Conservation (phyloP, 2,888 invertebrate genomes). For the Scaptomyza tumidula region DNA sequence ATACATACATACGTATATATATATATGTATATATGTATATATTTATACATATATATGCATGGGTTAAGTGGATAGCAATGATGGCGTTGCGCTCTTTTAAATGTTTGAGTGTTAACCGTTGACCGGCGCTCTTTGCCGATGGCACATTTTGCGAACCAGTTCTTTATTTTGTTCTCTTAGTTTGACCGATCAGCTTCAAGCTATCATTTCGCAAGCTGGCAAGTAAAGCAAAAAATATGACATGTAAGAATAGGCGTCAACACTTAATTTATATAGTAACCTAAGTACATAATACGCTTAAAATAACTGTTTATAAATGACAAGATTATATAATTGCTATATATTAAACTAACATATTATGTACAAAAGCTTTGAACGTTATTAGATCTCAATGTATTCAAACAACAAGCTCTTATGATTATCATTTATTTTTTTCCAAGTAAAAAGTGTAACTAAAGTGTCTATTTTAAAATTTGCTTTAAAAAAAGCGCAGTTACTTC, state of each 20-base stretch:
- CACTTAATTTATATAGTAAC: not conserved
- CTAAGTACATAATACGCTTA: not conserved
- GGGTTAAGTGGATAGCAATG: not conserved
- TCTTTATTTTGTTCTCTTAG: slow-evolving; percentile 36
- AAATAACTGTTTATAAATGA: not conserved
- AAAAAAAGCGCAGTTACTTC: too few relatives aligned
- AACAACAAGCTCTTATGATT: too few relatives aligned
- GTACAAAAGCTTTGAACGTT: too few relatives aligned
- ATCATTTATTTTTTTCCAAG: too few relatives aligned
- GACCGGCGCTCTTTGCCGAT: slow-evolving; percentile 33
- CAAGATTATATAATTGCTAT: not conserved
- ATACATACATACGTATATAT: not conserved
- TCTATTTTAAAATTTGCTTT: too few relatives aligned
- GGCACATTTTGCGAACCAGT: slow-evolving; percentile 28
- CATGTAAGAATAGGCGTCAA: slow-evolving; percentile 11
- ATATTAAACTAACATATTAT: too few relatives aligned
- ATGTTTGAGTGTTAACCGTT: slow-evolving; percentile 4
- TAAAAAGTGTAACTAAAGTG: too few relatives aligned
- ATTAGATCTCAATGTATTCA: too few relatives aligned
- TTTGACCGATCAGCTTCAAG: slow-evolving; percentile 18
- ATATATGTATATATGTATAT: not conserved
- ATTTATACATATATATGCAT: not conserved
- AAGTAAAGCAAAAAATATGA: slow-evolving; percentile 4
- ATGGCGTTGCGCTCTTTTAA: slow-evolving; percentile 29
- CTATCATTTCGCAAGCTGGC: slow-evolving; percentile 8